Base-by-base conservation (phyloP, 2,797 vertebrate genomes). In the Pangasius djambal region DNA sequence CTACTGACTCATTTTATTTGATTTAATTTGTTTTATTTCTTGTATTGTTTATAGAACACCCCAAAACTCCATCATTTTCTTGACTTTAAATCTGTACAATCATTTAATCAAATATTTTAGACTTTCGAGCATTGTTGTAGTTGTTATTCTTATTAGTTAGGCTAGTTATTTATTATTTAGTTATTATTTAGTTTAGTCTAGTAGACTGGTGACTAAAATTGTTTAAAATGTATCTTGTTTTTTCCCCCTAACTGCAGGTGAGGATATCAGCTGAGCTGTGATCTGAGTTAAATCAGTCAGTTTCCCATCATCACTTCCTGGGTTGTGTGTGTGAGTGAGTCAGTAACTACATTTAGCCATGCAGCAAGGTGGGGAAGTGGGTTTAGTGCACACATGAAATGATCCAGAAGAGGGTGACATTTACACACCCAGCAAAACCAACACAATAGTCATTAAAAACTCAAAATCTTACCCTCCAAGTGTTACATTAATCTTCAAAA, bases 361-460 rank as follows among this genome's bases (percentile, higher is more conserved):
- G 10, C 9, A 12, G 20, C 40, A 44, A 37, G 1, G 1, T 72
- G 61, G 22, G 8, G 12, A 28, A 15, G 9, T 9, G 13, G 40
- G 20, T 3, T 74, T 25, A 74, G 2, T 44, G 18, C 22, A 52
- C 34, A 78, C 55, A 25, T n/a, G 16, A 61, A 70, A 31, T 59
- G 25, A 85, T 87, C 89, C 89, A 89, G 70, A 52, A 89, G 89
- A 87, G 81, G 89, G 89, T 1, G 89, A 78, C 55, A 85, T 78
- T 85, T 57, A 57, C n/a, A 59, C 52, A 79, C 77, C 6, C 2
- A 31, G 75, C 75, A 40, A 40, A 40, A 40, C 40, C 40, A 40
- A 4, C 40, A 40, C 40, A 40, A 40, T 40, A 2, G 10, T 28
- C 72, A 20, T 25, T 40, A 75, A 28, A 37, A 48, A 7, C 0